Base-by-base conservation (phyloP, 2,888 invertebrate genomes). In the Macaria liturata region DNA sequence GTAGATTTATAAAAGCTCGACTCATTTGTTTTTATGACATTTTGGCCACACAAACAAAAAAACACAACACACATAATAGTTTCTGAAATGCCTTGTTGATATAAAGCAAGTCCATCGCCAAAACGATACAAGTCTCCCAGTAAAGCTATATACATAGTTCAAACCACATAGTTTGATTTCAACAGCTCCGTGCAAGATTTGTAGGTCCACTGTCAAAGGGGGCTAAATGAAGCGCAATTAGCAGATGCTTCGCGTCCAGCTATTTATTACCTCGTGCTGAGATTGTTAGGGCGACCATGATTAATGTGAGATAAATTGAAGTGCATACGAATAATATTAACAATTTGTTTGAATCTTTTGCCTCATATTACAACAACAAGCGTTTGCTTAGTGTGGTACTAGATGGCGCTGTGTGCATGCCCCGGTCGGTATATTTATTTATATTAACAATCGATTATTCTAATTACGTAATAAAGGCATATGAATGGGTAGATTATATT, bases 211-310 rank as follows among this genome's bases (percentile, higher is more conserved):
- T 52, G 65, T 64, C 61, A 59, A 59, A 59, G 56, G 58, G 61
- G 61, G 72, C 67, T 80, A 78, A 81, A 81, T 83, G 74, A 71
- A 65, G 70, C 66, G 77, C 80, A 86, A 86, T 88, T 85, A 86
- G 81, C 84, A 83, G 86, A 82, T 84, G 87, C 73, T 77, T 68
- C 61, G 61, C 65, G 69, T 69, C 65, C 70, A 68, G 71, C 72
- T 72, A 75, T 76, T 75, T 76, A 81, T 80, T 76, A 75, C 66
- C 71, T 40, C 68, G 68, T 53, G 47, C 54, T 44, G 69, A 67
- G 67, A 69, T 70, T 69, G 68, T 70, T 67, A 50, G 61, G 59
- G 60, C 66, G 61, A 57, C 69, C 40, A 57, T 32, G n/a, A 5
- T n/a, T 42, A 9, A 1, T 8, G 42, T 42, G 5, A 42, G 42